phyloP scores from a whole-genome alignment of 2,888 invertebrate species.

The Ellobium chinense region DNA sequence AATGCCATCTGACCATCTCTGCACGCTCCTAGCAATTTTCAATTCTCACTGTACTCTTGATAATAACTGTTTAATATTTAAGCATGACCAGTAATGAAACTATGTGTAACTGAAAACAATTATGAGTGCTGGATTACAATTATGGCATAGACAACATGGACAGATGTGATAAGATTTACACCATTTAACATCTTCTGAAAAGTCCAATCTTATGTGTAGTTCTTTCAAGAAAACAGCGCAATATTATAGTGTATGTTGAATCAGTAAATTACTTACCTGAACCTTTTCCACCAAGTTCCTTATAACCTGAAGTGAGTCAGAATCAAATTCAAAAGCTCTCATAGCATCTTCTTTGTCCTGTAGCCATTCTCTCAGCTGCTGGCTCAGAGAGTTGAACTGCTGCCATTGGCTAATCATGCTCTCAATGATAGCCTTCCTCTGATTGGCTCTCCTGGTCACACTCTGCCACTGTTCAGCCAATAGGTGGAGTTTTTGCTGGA shows the following conservation, averaged over 20 bases:
- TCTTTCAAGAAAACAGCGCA: not conserved
- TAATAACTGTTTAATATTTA: too few relatives aligned
- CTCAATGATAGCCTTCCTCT: conserved; percentile 75
- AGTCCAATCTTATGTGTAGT: too few relatives aligned
- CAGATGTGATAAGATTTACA: too few relatives aligned
- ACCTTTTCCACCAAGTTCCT: conserved; percentile 67
- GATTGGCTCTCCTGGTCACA: conserved; percentile 70
- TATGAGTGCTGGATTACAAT: too few relatives aligned
- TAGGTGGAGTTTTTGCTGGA: conserved; percentile 72
- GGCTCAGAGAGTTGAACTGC: conserved; percentile 65
- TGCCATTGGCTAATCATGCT: conserved; percentile 71
- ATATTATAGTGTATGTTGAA: not conserved
- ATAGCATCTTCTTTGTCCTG: conserved; percentile 68
- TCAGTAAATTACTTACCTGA: conserved; percentile 65
- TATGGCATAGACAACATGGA: too few relatives aligned
- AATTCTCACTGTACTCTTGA: too few relatives aligned
- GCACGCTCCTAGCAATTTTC: too few relatives aligned
- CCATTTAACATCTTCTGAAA: not conserved
- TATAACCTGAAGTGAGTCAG: conserved; percentile 68
- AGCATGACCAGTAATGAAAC: too few relatives aligned
- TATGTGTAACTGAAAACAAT: too few relatives aligned
- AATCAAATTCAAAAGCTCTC: conserved; percentile 64
- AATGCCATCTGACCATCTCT: too few relatives aligned
- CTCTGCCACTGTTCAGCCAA: conserved; percentile 77
- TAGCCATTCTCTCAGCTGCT: conserved; percentile 69